A percentile compares a stretch with the other conserved stretches of the same genome.
These are phyloP conservation scores for Gymnocephalus cernua DNA, from an alignment of 2,113 vertebrate species.

Conservation along the genomic window DNA sequence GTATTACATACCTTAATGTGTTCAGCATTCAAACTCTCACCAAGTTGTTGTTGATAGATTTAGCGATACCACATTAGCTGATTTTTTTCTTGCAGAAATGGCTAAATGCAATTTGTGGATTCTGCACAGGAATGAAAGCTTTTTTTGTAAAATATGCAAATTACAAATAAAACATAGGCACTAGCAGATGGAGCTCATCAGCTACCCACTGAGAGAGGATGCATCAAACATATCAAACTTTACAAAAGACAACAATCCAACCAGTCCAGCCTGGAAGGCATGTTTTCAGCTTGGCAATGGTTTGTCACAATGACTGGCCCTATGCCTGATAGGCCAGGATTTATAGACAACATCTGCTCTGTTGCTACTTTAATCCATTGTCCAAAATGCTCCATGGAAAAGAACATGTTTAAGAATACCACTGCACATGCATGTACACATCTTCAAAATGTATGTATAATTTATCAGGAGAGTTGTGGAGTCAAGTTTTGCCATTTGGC, in stretches of 20 bases:
- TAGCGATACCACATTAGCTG: neutral
- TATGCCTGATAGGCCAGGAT: conserved; percentile 54
- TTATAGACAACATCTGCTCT: conserved; percentile 48
- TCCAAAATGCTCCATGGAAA: conserved; percentile 27
- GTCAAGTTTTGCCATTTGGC: neutral
- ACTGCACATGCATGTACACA: neutral
- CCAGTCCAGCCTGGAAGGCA: conserved; percentile 30
- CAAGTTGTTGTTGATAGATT: conserved; percentile 5
- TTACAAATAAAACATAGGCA: neutral
- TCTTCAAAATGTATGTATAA: neutral
- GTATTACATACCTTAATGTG: neutral
- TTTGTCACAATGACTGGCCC: conserved; percentile 67
- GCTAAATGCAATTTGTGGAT: neutral
- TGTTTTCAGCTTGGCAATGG: conserved; percentile 54
- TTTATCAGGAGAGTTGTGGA: neutral
- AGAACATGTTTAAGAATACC: conserved; percentile 3
- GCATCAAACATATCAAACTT: conserved; percentile 42
- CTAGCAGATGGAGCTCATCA: neutral
- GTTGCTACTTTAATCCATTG: conserved; percentile 26
- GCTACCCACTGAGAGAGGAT: conserved; percentile 35
- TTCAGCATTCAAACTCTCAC: neutral
- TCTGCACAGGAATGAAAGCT: conserved; percentile 2
- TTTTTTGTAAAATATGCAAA: neutral
- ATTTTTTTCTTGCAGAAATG: neutral
- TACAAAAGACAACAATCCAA: conserved; percentile 57